Percentiles rank a stretch among this genome's conserved stretches.
Conservation (phyloP, 1,140 invertebrate species). For the Popillia japonica region DNA sequence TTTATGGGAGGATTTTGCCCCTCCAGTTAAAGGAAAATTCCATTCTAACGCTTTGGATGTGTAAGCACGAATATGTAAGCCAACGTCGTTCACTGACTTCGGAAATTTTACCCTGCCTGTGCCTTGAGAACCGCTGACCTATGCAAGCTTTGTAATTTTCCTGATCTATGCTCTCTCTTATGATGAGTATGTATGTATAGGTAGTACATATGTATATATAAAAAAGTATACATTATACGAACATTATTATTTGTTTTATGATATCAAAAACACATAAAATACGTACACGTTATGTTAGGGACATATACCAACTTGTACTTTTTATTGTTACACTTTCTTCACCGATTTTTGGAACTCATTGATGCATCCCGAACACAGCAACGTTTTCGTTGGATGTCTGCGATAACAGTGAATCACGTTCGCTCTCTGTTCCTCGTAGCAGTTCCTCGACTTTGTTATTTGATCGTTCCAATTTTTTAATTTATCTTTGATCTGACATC, state of each 20-base stretch:
- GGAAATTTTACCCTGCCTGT: neutral
- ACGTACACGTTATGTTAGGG: too few relatives aligned
- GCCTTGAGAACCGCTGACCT: neutral
- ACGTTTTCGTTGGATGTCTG: neutral
- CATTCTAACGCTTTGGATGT: neutral
- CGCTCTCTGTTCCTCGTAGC: neutral
- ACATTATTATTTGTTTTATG: too few relatives aligned
- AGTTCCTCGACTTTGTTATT: neutral
- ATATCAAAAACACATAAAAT: too few relatives aligned
- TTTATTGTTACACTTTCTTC: too few relatives aligned
- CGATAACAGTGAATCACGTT: neutral
- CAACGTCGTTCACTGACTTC: neutral
- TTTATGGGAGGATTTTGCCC: neutral
- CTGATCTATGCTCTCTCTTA: too few relatives aligned
- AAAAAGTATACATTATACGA: too few relatives aligned
- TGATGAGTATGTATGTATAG: too few relatives aligned
- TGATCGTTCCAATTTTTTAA: too few relatives aligned
- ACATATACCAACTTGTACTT: too few relatives aligned
- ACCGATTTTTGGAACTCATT: too few relatives aligned
- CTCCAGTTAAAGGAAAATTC: neutral
- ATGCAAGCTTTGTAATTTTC: too few relatives aligned
- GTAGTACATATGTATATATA: too few relatives aligned
- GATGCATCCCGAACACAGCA: neutral
- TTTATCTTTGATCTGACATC: neutral
- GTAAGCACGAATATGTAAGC: neutral